Evolutionary conservation across 2,797 vertebrate genomes (phyloP).

Genomic region (Syndactyla subalaris): DNA sequence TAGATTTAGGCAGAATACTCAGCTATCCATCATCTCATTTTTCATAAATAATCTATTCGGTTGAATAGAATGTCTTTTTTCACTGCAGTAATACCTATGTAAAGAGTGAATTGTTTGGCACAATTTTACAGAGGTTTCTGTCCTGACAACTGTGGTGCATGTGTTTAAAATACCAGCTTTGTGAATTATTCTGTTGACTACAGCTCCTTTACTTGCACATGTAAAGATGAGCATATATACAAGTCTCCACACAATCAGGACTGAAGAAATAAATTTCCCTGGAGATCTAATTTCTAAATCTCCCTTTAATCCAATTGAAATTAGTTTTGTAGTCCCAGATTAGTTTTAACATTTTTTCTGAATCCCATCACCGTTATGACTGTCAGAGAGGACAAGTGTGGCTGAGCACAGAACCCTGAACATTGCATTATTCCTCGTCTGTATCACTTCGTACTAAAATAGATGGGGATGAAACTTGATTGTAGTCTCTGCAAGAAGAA

Average conservation of each 20-base stretch:
- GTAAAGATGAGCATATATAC: background rate
- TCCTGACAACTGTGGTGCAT: background rate
- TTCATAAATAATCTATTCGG: conserved; percentile 60
- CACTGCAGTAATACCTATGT: conserved; percentile 3
- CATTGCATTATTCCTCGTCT: background rate
- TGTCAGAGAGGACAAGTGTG: background rate
- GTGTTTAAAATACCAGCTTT: background rate
- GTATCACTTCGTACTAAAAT: background rate
- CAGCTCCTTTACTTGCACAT: background rate
- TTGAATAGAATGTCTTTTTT: conserved; percentile 12
- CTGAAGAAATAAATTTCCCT: background rate
- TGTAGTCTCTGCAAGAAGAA: background rate
- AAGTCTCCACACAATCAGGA: background rate
- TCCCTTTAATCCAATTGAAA: conserved; percentile 18
- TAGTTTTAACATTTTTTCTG: background rate
- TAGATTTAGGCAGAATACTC: conserved; percentile 47
- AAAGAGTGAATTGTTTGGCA: background rate
- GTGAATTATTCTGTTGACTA: background rate
- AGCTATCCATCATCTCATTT: conserved; percentile 52
- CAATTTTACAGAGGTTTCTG: background rate
- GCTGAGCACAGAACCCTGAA: background rate
- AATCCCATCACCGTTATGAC: background rate
- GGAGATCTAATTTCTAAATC: background rate
- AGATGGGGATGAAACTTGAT: background rate
- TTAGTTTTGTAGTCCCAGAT: background rate